Conservation (phyloP, 2,113 vertebrate species). For the Nothobranchius furzeri region DNA sequence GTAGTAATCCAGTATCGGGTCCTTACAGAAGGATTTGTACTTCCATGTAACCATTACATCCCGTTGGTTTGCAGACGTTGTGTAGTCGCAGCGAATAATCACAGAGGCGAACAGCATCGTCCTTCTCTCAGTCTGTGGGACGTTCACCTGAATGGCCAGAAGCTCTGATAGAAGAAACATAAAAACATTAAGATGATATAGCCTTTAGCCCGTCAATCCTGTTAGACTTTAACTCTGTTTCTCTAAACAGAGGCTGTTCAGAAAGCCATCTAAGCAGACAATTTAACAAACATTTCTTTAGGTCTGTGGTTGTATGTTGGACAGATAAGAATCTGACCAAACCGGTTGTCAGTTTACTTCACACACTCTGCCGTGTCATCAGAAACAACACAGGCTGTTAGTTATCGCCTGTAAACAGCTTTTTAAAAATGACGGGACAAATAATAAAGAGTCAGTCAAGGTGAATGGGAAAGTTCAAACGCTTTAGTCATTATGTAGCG, state of each 20-base stretch:
- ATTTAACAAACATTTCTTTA: no score
- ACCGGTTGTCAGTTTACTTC: slow-evolving; percentile 49
- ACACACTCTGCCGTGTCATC: not conserved
- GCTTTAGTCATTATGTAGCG: no score
- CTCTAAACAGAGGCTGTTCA: no score
- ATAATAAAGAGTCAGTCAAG: no score
- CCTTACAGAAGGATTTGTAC: slow-evolving; percentile 97
- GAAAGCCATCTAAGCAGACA: no score
- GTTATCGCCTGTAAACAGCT: not conserved
- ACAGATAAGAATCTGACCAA: slow-evolving; percentile 42
- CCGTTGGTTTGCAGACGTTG: slow-evolving; percentile 87
- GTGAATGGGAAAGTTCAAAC: not conserved
- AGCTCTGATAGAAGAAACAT: slow-evolving; percentile 75
- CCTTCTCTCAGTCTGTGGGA: slow-evolving; percentile 81
- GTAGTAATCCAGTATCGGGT: slow-evolving; percentile 93
- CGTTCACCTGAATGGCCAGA: slow-evolving; percentile 85
- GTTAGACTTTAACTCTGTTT: no score
- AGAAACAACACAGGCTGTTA: slow-evolving; percentile 19
- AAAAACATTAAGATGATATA: not conserved
- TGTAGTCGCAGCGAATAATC: slow-evolving; percentile 89
- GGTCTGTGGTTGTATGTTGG: not conserved
- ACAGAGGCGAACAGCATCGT: slow-evolving; percentile 88
- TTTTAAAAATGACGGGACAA: slow-evolving; percentile 6
- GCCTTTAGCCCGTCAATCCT: no score
- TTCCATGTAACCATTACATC: slow-evolving; percentile 91